Conservation (phyloP, 2,888 invertebrate species). For the Teinopalpus imperialis region DNA sequence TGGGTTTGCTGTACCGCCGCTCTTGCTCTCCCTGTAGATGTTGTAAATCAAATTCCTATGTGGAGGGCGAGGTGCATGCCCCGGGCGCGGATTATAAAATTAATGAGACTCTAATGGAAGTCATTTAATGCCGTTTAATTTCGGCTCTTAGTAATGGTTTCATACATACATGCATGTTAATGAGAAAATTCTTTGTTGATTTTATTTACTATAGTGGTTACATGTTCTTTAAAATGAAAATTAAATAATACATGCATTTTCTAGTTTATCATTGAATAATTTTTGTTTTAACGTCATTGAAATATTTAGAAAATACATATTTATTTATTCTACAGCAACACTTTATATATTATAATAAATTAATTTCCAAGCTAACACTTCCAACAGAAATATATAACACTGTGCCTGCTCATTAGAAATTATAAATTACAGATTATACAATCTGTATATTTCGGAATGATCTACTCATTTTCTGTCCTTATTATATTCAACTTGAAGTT, state of each 20-base stretch:
- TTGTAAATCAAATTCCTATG: slow-evolving; percentile 69
- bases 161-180: slow-evolving; percentile 31
- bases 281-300: too few relatives aligned
- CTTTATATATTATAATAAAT: too few relatives aligned
- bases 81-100: slow-evolving; percentile 71
- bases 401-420: slow-evolving; percentile 1
- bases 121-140: slow-evolving; percentile 47
- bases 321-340: not conserved
- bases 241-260: too few relatives aligned
- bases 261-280: too few relatives aligned
- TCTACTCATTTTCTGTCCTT: not conserved
- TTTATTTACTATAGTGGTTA: not conserved
- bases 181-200: slow-evolving; percentile 11
- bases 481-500: slow-evolving; percentile 1
- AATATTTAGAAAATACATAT: too few relatives aligned
- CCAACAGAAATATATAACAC: too few relatives aligned
- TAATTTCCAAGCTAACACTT: too few relatives aligned
- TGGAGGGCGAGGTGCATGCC: slow-evolving; percentile 50
- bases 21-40: slow-evolving; percentile 37
- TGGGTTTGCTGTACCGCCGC: slow-evolving; percentile 51
- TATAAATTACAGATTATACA: slow-evolving; percentile 1
- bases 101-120: slow-evolving; percentile 74
- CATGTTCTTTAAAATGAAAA: too few relatives aligned
- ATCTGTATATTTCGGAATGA: slow-evolving; percentile 10
- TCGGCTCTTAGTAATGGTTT: slow-evolving; percentile 31